These are phyloP conservation scores for Spilarctia lutea DNA, from an alignment of 2,888 invertebrate genomes.

Conservation along the genomic window DNA sequence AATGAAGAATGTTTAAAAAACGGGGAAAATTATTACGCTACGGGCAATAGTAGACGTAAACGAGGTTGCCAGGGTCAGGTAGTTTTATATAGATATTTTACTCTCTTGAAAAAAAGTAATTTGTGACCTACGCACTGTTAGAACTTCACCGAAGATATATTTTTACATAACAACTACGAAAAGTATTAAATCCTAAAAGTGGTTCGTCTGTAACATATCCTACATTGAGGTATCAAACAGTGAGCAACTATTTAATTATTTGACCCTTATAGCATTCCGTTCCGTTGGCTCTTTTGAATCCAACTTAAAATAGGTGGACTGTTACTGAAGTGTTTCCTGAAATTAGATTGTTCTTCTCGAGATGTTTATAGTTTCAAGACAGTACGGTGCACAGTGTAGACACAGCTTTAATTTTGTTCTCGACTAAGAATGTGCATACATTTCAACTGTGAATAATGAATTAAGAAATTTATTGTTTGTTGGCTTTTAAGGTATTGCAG, in stretches of 20 bases:
- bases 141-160: too few species aligned
- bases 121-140: too few species aligned
- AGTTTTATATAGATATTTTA: too few species aligned
- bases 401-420: slow-evolving; percentile 6
- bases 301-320: slow-evolving; percentile 46
- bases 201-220: slow-evolving; percentile 31
- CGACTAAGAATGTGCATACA: slow-evolving; percentile 3
- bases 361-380: slow-evolving; percentile 31
- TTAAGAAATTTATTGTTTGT: neutral
- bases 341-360: slow-evolving; percentile 55
- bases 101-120: too few species aligned
- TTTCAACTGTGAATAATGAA: neutral
- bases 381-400: neutral
- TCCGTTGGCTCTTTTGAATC: slow-evolving; percentile 58
- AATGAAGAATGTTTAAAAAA: too few species aligned
- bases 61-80: too few species aligned
- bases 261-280: slow-evolving; percentile 55
- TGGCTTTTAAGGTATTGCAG: neutral
- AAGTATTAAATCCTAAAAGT: neutral
- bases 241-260: slow-evolving; percentile 66
- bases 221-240: slow-evolving; percentile 48
- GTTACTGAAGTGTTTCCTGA: slow-evolving; percentile 33
- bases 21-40: too few species aligned
- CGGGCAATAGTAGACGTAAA: too few species aligned
- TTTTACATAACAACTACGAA: neutral